phyloP scores from a whole-genome alignment of 2,888 invertebrate species.

The Cynaeus angustus region DNA sequence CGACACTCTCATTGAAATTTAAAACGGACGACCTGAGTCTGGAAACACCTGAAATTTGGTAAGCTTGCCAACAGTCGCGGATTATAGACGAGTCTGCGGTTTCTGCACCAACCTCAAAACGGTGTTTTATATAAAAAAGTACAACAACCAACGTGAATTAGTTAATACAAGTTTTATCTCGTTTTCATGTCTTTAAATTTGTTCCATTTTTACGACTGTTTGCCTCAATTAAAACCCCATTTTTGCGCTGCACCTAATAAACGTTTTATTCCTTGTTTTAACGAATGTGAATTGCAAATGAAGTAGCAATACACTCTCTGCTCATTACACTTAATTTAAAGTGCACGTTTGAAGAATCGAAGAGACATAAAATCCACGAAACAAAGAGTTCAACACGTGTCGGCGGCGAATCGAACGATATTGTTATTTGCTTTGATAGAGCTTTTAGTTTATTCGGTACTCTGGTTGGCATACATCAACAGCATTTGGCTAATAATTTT shows the following conservation, averaged over 20 bases:
- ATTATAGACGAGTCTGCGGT: slow-evolving; percentile 15
- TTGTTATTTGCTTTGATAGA: slow-evolving; percentile 3
- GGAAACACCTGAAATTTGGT: slow-evolving; percentile 31
- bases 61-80: slow-evolving; percentile 21
- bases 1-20: slow-evolving; percentile 32
- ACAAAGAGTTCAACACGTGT: slow-evolving; percentile 29
- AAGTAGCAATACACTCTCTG: slow-evolving; percentile 35
- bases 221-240: neutral
- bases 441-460: neutral
- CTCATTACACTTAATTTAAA: slow-evolving; percentile 41
- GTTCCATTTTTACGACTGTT: slow-evolving; percentile 17
- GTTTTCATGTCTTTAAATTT: slow-evolving; percentile 1
- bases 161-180: too few relatives aligned
- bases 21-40: slow-evolving; percentile 21
- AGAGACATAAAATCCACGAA: slow-evolving; percentile 11
- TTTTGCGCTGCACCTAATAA: slow-evolving; percentile 22
- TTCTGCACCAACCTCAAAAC: neutral
- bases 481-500: too few relatives aligned
- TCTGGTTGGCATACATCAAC: too few relatives aligned
- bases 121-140: too few relatives aligned
- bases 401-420: slow-evolving; percentile 10
- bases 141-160: too few relatives aligned
- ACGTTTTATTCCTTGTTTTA: slow-evolving; percentile 36
- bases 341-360: slow-evolving; percentile 39
- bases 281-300: slow-evolving; percentile 43